phyloP scores from a whole-genome alignment of 2,797 vertebrate genomes.

The Acrossocheilus wenchowensis region DNA sequence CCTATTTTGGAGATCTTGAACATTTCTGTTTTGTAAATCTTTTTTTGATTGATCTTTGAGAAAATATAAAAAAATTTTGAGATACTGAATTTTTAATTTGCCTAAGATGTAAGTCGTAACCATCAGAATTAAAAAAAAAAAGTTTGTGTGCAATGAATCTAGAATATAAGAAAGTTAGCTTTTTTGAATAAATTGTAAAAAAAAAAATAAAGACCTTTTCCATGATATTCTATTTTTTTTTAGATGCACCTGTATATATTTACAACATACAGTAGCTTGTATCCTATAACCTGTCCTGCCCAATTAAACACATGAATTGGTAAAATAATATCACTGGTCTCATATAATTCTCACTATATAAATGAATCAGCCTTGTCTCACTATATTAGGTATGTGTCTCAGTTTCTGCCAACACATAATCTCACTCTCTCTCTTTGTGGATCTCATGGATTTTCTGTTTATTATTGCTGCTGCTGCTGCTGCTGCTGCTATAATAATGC shows the following conservation, averaged over 20 bases:
- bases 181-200: too few species aligned
- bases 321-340: background rate
- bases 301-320: background rate
- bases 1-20: too few species aligned
- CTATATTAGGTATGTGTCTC: slow-evolving; percentile 23
- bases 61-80: too few species aligned
- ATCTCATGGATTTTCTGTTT: slow-evolving; percentile 70
- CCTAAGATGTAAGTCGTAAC: too few species aligned
- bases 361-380: background rate
- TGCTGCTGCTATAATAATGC: slow-evolving; percentile 37
- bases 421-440: slow-evolving; percentile 48
- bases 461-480: slow-evolving; percentile 69
- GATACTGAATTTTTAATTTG: too few species aligned
- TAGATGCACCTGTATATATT: background rate
- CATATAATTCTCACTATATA: slow-evolving; percentile 17
- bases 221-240: too few species aligned
- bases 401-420: background rate
- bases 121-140: too few species aligned
- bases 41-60: too few species aligned
- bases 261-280: background rate
- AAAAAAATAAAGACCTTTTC: too few species aligned
- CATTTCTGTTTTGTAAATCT: too few species aligned
- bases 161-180: too few species aligned
- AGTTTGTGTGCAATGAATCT: too few species aligned
- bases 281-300: background rate